Evolutionary conservation across 2,797 vertebrate genomes (phyloP).

Genomic region (Propithecus perrieri): DNA sequence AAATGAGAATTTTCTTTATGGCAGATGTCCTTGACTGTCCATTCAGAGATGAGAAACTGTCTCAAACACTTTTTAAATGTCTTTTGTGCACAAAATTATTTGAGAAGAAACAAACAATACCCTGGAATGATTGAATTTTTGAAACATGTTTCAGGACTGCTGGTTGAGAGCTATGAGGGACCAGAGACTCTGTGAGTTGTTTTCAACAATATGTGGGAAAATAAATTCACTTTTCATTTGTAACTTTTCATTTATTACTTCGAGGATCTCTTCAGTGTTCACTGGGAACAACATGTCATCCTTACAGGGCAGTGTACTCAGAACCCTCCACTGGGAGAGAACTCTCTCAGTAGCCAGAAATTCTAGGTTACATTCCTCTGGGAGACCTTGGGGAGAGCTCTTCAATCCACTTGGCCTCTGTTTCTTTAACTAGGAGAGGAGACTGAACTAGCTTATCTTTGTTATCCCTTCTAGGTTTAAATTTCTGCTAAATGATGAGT

Average conservation of each 20-base stretch:
- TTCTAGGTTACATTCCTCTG: neutral
- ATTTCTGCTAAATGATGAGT: neutral
- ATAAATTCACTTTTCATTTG: conserved; percentile 32
- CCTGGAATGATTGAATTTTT: conserved; percentile 46
- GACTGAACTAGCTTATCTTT: neutral
- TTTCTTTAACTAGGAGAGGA: neutral
- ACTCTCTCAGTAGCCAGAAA: neutral
- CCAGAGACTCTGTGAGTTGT: neutral
- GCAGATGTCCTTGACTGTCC: conserved; percentile 56
- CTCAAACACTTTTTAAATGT: conserved; percentile 48
- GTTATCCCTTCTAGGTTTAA: neutral
- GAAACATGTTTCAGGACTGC: conserved; percentile 36
- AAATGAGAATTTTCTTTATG: conserved; percentile 64
- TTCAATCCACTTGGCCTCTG: neutral
- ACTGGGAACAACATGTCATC: neutral
- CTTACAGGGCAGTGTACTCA: neutral
- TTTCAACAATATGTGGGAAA: conserved; percentile 16
- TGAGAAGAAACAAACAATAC: conserved; percentile 47
- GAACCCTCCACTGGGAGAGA: neutral
- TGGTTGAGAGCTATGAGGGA: neutral
- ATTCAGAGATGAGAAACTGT: conserved; percentile 33
- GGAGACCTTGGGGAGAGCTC: neutral
- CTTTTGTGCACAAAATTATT: conserved; percentile 55
- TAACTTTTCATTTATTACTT: conserved; percentile 43
- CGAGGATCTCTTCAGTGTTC: neutral